Evolutionary conservation across 2,888 invertebrate genomes (phyloP).

Genomic region (Ophioninae sp.): DNA sequence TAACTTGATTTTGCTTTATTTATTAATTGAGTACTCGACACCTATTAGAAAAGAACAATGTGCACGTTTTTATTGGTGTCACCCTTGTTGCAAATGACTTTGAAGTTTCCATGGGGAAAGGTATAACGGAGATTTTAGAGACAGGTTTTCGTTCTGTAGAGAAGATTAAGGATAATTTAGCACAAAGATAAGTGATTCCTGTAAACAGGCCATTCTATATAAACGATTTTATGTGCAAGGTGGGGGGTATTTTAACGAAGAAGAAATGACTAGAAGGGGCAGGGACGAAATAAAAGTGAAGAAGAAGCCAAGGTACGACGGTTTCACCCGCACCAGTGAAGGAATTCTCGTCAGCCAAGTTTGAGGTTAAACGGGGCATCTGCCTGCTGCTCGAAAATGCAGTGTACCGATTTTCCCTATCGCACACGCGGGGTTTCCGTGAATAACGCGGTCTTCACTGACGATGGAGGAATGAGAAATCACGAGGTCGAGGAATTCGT

Average conservation of each 20-base stretch:
- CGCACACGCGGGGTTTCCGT: conserved; percentile 14
- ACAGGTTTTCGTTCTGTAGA: too few species aligned
- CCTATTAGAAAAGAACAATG: too few species aligned
- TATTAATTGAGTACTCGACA: too few species aligned
- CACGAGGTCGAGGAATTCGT: neutral
- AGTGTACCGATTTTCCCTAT: conserved; percentile 12
- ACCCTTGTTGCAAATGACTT: too few species aligned
- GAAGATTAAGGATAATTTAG: too few species aligned
- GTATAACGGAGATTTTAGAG: too few species aligned
- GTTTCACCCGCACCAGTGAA: conserved; percentile 7
- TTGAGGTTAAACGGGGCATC: conserved; percentile 1
- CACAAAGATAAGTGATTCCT: too few species aligned
- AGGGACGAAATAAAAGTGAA: neutral
- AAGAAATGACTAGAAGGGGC: neutral
- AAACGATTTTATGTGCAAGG: neutral
- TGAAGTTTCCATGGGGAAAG: too few species aligned
- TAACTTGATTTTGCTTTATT: too few species aligned
- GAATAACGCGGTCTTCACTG: conserved; percentile 33
- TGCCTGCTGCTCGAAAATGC: conserved; percentile 22
- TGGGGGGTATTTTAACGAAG: neutral
- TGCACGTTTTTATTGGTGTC: too few species aligned
- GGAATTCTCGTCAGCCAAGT: conserved; percentile 16
- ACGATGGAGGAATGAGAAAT: neutral
- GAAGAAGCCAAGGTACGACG: neutral
- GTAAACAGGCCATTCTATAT: neutral